Evolutionary conservation across 2,113 vertebrate species (phyloP), one percentile per base, ranked within the genome.

Genomic region (Mesocricetus auratus): DNA sequence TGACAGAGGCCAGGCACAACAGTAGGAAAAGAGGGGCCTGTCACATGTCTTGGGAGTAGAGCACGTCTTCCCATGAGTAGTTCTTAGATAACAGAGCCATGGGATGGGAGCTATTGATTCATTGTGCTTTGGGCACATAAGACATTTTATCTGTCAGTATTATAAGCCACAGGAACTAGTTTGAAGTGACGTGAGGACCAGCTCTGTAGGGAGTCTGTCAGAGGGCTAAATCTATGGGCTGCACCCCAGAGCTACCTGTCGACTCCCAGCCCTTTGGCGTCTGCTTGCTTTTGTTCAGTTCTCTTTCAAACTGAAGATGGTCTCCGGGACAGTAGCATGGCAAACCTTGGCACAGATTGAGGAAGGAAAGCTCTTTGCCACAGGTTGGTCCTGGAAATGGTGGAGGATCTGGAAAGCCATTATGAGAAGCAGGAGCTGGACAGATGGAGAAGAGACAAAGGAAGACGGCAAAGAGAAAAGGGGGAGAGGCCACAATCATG

Each of bases 391-490:
- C 8, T 45, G 42, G 82, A 47, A 58, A 2, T 12, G 10, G 36
- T 1, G 17, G 60, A 56, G 47, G 8, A 29, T 47, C 21, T 53
- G 24, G 22, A 53, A 6, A 45, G 10, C 29, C 82, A 66, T 33
- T 3, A 1, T 2, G 4, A 12, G 42, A 15, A 21, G 26, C 0
- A 58, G 33, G 1, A 45, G 26, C 4, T 19, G 21, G n/a, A 12
- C 10, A 4, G 26, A 47, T 1, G 24, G 36, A n/a, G 47, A 12
- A 39, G 3, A 19, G 78, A 60, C 60, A 42, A 36, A 45, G 39
- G 58, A 9, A 17, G 64, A 78, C 42, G 17, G 5, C 45, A 39
- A 50, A 15, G 36, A 26, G 17, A 4, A 2, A 2, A 50, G 31
- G 21, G 10, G 19, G 22, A 78, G n/a, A 31, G n/a, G 4, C 19